Evolutionary conservation across 2,797 vertebrate genomes (phyloP).

Genomic region (Bovichtus variegatus): DNA sequence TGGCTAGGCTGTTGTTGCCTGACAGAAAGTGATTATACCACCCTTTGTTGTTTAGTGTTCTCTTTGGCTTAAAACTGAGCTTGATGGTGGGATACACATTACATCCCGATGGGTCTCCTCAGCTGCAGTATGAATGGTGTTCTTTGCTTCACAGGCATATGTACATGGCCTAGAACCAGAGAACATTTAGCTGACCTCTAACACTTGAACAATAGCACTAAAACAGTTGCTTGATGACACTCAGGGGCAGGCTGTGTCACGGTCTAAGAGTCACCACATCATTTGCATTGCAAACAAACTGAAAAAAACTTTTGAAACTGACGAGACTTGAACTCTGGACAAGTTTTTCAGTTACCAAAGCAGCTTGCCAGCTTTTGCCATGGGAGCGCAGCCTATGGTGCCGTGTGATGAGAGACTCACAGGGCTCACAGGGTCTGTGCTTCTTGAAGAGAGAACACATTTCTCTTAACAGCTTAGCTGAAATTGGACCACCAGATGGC

Average conservation of each 20-base stretch:
- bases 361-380: constrained; percentile 58
- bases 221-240: constrained; percentile 5
- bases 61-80: constrained; percentile 4
- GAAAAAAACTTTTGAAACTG: constrained; percentile 57
- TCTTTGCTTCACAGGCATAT: constrained; percentile 11
- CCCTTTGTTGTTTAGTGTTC: constrained; percentile 12
- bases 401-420: constrained; percentile 60
- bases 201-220: neutral
- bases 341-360: constrained; percentile 58
- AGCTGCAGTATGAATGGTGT: neutral
- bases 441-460: constrained; percentile 63
- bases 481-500: constrained; percentile 82
- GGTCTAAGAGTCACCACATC: constrained; percentile 17
- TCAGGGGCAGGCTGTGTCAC: neutral
- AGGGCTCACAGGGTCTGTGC: constrained; percentile 51
- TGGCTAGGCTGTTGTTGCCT: neutral
- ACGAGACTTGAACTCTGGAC: constrained; percentile 50
- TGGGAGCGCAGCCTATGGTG: constrained; percentile 52
- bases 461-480: constrained; percentile 76
- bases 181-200: neutral
- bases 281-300: constrained; percentile 52
- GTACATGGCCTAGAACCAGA: neutral
- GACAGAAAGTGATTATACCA: constrained; percentile 18
- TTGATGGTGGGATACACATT: constrained; percentile 3
- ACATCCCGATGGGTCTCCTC: neutral